Conservation (phyloP, 37 sponge, comb jelly and placozoan genomes). For the Eunapius fragilis region DNA sequence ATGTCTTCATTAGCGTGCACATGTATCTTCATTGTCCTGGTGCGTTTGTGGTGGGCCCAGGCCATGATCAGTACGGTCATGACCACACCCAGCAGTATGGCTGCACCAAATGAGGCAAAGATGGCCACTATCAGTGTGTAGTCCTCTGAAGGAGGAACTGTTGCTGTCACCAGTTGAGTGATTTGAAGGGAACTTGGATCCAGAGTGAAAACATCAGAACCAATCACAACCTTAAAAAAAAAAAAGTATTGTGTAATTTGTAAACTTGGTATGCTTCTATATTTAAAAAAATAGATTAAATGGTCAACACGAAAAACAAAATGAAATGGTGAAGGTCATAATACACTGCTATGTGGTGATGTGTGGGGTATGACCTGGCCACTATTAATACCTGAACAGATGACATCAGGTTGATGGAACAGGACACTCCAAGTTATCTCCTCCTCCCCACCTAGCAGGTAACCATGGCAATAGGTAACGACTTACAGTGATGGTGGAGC, state of each 20-base stretch:
- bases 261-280: background rate
- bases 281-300: too few species aligned
- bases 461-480: background rate
- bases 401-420: too few species aligned
- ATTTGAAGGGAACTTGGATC: background rate
- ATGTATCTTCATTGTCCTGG: background rate
- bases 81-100: background rate
- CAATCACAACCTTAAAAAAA: background rate
- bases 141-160: background rate
- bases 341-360: too few species aligned
- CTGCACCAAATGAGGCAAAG: background rate
- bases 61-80: background rate
- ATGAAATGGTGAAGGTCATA: too few species aligned
- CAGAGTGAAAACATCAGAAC: background rate
- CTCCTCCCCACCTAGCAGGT: background rate
- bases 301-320: too few species aligned
- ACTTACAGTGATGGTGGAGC: background rate
- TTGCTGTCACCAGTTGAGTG: too few species aligned
- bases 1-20: background rate
- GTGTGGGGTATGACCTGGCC: too few species aligned
- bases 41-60: background rate
- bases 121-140: background rate
- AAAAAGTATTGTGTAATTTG: background rate
- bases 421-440: too few species aligned
- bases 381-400: too few species aligned